phyloP scores from a whole-genome alignment of 2,888 invertebrate genomes.

The Spisula solida region DNA sequence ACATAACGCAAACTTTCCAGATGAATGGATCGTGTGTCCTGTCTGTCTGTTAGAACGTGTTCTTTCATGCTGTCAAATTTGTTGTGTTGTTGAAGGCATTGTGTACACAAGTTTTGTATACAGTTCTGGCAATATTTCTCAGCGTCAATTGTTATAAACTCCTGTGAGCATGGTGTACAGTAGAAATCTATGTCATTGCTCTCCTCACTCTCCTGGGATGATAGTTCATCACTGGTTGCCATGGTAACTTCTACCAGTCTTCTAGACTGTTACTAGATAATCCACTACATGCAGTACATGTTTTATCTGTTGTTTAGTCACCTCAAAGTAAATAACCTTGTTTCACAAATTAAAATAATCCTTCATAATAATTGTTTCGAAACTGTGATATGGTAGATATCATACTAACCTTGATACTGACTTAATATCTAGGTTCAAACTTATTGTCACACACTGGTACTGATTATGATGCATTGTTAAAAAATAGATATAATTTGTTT shows the following conservation, averaged over 20 bases:
- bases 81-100: conserved; percentile 26
- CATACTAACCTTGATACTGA: too few species aligned
- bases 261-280: too few species aligned
- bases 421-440: too few species aligned
- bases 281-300: too few species aligned
- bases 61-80: conserved; percentile 24
- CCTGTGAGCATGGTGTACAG: neutral
- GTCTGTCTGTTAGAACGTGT: neutral
- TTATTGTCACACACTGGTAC: too few species aligned
- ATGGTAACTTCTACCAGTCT: neutral
- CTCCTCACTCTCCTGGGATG: neutral
- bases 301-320: too few species aligned
- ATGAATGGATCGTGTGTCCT: neutral
- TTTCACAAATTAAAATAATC: too few species aligned
- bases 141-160: neutral
- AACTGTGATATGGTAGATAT: too few species aligned
- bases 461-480: too few species aligned
- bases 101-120: conserved; percentile 11
- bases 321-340: too few species aligned
- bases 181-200: neutral
- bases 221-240: neutral
- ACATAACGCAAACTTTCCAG: neutral
- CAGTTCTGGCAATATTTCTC: conserved; percentile 25
- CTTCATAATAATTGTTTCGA: too few species aligned
- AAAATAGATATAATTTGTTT: too few species aligned